A percentile compares a stretch with the other conserved stretches of the same genome.
Conservation (phyloP, 2,888 invertebrate genomes). For the Spialia ferax region DNA sequence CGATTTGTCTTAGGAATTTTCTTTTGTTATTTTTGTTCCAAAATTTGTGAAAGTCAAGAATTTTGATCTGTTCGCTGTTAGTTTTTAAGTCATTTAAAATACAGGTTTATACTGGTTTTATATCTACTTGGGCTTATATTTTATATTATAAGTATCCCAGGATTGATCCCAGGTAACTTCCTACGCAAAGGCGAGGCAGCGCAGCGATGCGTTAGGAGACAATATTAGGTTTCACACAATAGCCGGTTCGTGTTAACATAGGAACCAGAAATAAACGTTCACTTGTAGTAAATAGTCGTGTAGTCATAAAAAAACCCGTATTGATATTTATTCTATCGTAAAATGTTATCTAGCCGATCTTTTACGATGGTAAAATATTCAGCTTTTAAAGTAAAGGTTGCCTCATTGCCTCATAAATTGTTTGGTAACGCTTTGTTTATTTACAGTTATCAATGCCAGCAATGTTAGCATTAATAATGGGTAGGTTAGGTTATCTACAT, state of each 20-base stretch:
- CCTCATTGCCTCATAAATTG: slow-evolving; percentile 18
- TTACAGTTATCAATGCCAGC: background rate
- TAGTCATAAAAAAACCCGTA: slow-evolving; percentile 35
- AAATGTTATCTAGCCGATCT: slow-evolving; percentile 34
- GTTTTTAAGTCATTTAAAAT: no score
- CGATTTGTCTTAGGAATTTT: no score
- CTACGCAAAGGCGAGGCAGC: slow-evolving; percentile 60
- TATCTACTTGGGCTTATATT: no score
- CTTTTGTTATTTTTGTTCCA: no score
- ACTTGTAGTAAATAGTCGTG: slow-evolving; percentile 29
- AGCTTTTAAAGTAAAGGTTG: slow-evolving; percentile 10
- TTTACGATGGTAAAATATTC: slow-evolving; percentile 33
- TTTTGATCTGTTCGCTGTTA: no score
- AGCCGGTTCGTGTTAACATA: slow-evolving; percentile 46
- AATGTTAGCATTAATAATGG: background rate
- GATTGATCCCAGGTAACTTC: slow-evolving; percentile 70
- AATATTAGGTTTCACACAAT: slow-evolving; percentile 67
- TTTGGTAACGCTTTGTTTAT: slow-evolving; percentile 16
- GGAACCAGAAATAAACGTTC: slow-evolving; percentile 56
- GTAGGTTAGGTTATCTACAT: no score
- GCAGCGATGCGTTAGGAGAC: slow-evolving; percentile 47
- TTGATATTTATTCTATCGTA: slow-evolving; percentile 38
- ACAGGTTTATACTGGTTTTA: no score
- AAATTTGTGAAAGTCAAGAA: no score
- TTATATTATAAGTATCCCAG: no score